These are phyloP conservation scores for Ploceus nigricollis DNA, from an alignment of 2,113 vertebrate species.

Conservation along the genomic window DNA sequence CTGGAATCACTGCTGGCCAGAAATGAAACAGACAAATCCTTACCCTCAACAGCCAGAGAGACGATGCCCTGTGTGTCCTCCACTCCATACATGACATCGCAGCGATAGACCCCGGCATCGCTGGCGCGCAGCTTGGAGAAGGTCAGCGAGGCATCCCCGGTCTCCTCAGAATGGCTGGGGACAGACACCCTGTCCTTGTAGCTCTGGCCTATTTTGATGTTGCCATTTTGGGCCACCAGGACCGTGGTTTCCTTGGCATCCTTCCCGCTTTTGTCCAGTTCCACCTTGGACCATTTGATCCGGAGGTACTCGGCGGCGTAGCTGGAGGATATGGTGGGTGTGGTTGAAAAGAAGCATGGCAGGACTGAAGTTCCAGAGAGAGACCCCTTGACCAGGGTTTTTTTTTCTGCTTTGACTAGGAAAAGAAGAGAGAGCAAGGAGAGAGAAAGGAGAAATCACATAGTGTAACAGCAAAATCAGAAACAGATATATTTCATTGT, in stretches of 20 bases:
- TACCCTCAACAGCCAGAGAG: constrained; percentile 85
- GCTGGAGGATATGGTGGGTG: constrained; percentile 80
- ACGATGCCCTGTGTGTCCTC: constrained; percentile 88
- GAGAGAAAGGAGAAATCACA: not conserved
- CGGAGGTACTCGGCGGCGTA: constrained; percentile 82
- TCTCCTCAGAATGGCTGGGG: constrained; percentile 83
- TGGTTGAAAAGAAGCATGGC: constrained; percentile 88
- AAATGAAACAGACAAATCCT: constrained; percentile 1
- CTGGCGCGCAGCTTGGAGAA: constrained; percentile 89
- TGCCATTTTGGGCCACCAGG: constrained; percentile 89
- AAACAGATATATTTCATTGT: not conserved
- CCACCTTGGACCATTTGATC: constrained; percentile 96
- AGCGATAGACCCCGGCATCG: constrained; percentile 90
- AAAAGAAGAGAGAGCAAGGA: not conserved
- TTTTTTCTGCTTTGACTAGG: constrained; percentile 71
- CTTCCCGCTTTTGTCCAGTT: constrained; percentile 74
- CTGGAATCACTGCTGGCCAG: not conserved
- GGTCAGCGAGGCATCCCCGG: constrained; percentile 88
- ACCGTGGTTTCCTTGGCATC: constrained; percentile 85
- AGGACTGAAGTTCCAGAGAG: constrained; percentile 88
- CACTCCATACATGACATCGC: constrained; percentile 92
- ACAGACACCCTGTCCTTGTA: constrained; percentile 91
- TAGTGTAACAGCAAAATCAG: not conserved
- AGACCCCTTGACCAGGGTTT: constrained; percentile 78
- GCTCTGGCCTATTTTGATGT: constrained; percentile 87